These are phyloP conservation scores for Schizaphis graminum DNA, from an alignment of 2,888 invertebrate genomes.

Conservation along the genomic window DNA sequence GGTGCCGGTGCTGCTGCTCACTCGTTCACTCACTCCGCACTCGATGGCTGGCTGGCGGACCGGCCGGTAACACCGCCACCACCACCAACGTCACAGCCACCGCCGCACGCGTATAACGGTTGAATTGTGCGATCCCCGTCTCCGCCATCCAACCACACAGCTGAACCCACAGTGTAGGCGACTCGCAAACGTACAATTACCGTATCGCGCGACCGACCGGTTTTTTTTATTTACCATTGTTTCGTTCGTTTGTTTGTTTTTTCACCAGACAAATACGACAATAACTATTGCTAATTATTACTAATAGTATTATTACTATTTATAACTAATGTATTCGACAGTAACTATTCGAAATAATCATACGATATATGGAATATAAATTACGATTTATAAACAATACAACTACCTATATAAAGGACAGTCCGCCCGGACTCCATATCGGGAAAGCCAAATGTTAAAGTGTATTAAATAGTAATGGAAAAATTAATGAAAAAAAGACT, in stretches of 20 bases:
- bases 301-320: not conserved
- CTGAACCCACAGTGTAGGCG: conserved; percentile 52
- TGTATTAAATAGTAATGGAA: not conserved
- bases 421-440: not conserved
- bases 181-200: conserved; percentile 45
- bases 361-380: not conserved
- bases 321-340: not conserved
- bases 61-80: conserved; percentile 49
- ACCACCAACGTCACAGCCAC: not conserved
- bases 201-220: not conserved
- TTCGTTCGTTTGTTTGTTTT: not conserved
- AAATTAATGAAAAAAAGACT: not conserved
- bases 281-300: not conserved
- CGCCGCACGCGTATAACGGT: conserved; percentile 54
- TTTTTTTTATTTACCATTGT: not conserved
- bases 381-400: not conserved
- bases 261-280: not conserved
- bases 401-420: not conserved
- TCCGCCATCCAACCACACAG: conserved; percentile 3
- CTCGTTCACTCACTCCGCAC: not conserved
- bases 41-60: not conserved
- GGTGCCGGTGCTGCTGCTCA: not conserved
- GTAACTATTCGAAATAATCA: not conserved
- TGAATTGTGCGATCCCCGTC: conserved; percentile 28
- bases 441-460: no score